These are phyloP conservation scores for Platichthys flesus DNA, from an alignment of 2,113 vertebrate species.

Conservation along the genomic window DNA sequence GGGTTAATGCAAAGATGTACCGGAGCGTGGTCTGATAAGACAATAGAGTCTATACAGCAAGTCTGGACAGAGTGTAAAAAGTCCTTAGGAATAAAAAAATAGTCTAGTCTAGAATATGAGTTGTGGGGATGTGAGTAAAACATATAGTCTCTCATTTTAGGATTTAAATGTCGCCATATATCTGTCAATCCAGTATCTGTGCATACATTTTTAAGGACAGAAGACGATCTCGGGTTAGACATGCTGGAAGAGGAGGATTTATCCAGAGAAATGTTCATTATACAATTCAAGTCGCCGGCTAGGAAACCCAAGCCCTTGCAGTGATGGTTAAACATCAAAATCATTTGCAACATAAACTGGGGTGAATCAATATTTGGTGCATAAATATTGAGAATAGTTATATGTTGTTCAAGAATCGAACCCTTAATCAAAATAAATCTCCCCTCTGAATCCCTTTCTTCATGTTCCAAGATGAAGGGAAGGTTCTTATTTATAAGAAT, in stretches of 20 bases:
- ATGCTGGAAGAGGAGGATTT: not conserved
- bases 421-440: not conserved
- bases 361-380: not conserved
- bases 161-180: not conserved
- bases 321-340: not conserved
- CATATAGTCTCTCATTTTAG: not conserved
- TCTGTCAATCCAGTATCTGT: not conserved
- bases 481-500: no score
- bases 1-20: not conserved
- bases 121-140: not conserved
- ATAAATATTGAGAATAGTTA: conserved; percentile 7
- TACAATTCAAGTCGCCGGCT: not conserved
- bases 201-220: not conserved
- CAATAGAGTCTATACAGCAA: not conserved
- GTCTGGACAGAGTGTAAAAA: not conserved
- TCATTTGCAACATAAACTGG: not conserved
- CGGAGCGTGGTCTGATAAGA: not conserved
- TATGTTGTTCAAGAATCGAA: not conserved
- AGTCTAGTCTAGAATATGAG: not conserved
- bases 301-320: not conserved
- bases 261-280: conserved; percentile 2
- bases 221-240: not conserved
- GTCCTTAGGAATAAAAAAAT: not conserved
- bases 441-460: not conserved
- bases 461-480: not conserved